Evolutionary conservation across 2,888 invertebrate species (phyloP), one percentile per base, ranked within the genome.

Genomic region (Diabrotica balteata): DNA sequence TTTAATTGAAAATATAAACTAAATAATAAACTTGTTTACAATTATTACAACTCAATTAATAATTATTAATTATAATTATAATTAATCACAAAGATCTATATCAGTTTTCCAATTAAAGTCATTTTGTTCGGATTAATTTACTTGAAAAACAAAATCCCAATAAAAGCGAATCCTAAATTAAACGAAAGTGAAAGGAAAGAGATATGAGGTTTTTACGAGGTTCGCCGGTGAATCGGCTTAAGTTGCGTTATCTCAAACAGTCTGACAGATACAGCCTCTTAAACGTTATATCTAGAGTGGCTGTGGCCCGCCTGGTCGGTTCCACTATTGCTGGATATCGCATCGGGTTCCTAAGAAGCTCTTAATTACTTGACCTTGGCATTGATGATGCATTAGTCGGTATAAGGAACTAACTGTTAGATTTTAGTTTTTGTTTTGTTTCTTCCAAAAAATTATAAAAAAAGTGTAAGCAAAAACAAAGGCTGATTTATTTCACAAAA

Each of bases 231-330:
- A 52, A 52, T 3, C 55, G 45, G 45, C 55, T 55, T 55, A 55
- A 55, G 55, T 49, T 49, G 11, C 11, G 11, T 59, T 59, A 59
- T 59, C 50, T 59, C 42, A 22, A 58, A 47, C 58, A 17, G 42
- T 58, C 47, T 47, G 58, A 58, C 58, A 58, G 47, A 58, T 58
- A 58, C 58, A n/a, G 46, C 58, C 58, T 58, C 58, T 59, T 59
- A 44, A 55, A 44, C 50, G 43, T 59, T 49, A 59, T 59, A 49
- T 59, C 59, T 50, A 59, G 59, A 58, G 47, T 47, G 58, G 49
- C 43, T 59, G 50, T 11, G 50, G 49, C 59, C 49, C 43, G 59
- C 59, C 49, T 43, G 17, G 43, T 45, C 44, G 55, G 17, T 44
- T 17, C 44, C 9, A 43, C 44, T 43, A 55, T 43, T 44, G 11